Conservation (phyloP, 1,140 invertebrate genomes). For the Penaeus vannamei region DNA sequence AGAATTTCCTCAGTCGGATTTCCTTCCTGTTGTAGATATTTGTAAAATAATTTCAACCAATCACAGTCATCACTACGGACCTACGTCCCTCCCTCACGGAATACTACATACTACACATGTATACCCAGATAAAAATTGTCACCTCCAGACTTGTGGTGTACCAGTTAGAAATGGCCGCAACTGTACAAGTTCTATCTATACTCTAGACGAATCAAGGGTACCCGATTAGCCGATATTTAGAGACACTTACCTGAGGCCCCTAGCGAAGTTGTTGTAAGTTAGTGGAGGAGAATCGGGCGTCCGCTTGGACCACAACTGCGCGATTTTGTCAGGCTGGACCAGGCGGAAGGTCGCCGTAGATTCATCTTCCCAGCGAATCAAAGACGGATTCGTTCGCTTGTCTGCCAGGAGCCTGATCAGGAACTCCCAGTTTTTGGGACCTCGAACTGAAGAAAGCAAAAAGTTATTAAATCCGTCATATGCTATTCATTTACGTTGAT, state of each 20-base stretch:
- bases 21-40: too few species aligned
- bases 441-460: background rate
- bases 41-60: too few species aligned
- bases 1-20: too few species aligned
- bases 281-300: conserved; percentile 88
- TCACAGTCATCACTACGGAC: too few species aligned
- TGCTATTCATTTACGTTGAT: too few species aligned
- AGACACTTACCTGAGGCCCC: conserved; percentile 85
- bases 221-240: background rate
- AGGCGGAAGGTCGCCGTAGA: conserved; percentile 27
- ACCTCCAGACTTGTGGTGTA: too few species aligned
- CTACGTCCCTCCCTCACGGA: too few species aligned
- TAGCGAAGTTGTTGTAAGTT: conserved; percentile 90
- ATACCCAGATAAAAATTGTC: too few species aligned
- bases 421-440: conserved; percentile 41
- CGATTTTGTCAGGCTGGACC: conserved; percentile 8
- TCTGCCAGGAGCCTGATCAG: conserved; percentile 38
- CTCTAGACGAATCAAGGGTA: background rate
- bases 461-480: background rate
- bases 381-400: conserved; percentile 25
- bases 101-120: too few species aligned
- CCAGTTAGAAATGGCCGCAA: too few species aligned
- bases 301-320: conserved; percentile 40
- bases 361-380: conserved; percentile 54
- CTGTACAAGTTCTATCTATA: background rate